A percentile compares a stretch with the other conserved stretches of the same genome.
phyloP scores from a whole-genome alignment of 2,888 invertebrate species.

The Lithophane semibrunnea region DNA sequence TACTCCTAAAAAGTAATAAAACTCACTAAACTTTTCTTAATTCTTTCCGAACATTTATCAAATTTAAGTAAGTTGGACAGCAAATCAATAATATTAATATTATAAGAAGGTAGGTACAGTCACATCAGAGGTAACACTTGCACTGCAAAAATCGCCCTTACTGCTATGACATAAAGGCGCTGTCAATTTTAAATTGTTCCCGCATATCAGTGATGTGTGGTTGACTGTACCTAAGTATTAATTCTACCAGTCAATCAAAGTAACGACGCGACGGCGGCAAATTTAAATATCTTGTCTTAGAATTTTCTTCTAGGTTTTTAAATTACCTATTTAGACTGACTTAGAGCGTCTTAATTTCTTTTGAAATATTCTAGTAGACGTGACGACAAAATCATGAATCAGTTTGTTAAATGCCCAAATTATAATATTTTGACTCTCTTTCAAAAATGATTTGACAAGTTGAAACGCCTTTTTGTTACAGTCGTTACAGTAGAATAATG shows the following conservation, averaged over 20 bases:
- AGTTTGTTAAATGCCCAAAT: not conserved
- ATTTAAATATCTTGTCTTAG: constrained; percentile 18
- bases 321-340: not conserved
- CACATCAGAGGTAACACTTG: not conserved
- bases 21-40: not conserved
- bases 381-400: not conserved
- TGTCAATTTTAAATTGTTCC: not conserved
- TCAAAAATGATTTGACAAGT: not conserved
- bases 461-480: not conserved
- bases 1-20: constrained; percentile 4
- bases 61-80: constrained; percentile 18
- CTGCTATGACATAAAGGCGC: not conserved
- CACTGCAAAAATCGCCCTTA: not conserved
- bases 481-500: not conserved
- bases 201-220: not conserved
- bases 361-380: not conserved
- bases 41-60: constrained; percentile 17
- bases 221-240: not conserved
- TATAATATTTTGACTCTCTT: not conserved
- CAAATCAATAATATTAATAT: constrained; percentile 2
- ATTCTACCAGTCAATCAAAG: constrained; percentile 1
- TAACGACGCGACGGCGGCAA: not conserved
- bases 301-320: constrained; percentile 21
- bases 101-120: not conserved
- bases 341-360: not conserved